Evolutionary conservation across 1,140 invertebrate species (phyloP).

Genomic region (Drosophila willistoni): DNA sequence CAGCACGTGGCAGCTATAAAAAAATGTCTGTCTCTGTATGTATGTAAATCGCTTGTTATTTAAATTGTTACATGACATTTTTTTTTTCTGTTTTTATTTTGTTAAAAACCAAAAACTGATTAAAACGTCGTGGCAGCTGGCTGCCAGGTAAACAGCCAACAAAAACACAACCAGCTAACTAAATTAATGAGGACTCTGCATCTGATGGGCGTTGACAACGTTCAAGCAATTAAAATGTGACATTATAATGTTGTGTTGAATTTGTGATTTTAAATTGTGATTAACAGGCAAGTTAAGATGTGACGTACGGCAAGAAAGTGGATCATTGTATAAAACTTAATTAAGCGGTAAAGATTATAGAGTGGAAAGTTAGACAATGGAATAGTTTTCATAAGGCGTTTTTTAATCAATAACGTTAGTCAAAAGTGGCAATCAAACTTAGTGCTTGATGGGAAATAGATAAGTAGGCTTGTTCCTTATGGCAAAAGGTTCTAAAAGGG

Average conservation of each 20-base stretch:
- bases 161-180: constrained; percentile 31
- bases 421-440: too few species aligned
- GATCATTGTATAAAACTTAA: neutral
- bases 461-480: too few species aligned
- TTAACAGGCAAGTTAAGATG: constrained; percentile 10
- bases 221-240: constrained; percentile 31
- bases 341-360: neutral
- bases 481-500: too few species aligned
- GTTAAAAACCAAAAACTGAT: constrained; percentile 6
- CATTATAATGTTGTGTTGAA: constrained; percentile 22
- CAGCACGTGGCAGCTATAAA: constrained; percentile 1
- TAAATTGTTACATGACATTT: constrained; percentile 33
- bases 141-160: constrained; percentile 1
- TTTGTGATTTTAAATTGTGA: constrained; percentile 13
- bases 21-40: constrained; percentile 14
- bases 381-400: neutral
- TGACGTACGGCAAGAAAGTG: neutral
- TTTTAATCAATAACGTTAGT: too few species aligned
- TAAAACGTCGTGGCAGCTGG: neutral
- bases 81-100: constrained; percentile 2
- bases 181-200: constrained; percentile 25
- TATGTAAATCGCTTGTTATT: constrained; percentile 31
- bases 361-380: neutral
- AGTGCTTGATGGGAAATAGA: too few species aligned
- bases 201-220: constrained; percentile 20